These are phyloP conservation scores for Drosophila silvestris DNA, from an alignment of 2,888 invertebrate genomes.

Conservation along the genomic window DNA sequence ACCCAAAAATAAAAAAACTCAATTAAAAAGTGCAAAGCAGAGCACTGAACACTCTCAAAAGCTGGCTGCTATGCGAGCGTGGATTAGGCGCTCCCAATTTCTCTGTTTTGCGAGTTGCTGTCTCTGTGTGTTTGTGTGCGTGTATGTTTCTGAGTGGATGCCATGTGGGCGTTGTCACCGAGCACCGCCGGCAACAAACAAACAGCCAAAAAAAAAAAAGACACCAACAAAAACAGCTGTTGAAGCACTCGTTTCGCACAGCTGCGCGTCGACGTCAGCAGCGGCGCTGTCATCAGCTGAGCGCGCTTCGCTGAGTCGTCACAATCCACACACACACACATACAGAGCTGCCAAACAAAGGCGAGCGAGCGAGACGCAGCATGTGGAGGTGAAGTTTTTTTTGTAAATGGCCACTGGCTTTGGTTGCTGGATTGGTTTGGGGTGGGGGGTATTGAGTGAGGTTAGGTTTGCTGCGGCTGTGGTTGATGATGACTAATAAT, in stretches of 20 bases:
- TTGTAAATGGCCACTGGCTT: conserved; percentile 29
- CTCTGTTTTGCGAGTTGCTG: background rate
- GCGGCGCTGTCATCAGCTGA: conserved; percentile 49
- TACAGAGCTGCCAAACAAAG: conserved; percentile 60
- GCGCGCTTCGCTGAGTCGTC: conserved; percentile 35
- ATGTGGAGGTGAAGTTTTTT: conserved; percentile 24
- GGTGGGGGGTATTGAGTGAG: conserved; percentile 16
- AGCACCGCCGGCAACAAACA: conserved; percentile 35
- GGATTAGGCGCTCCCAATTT: conserved; percentile 39
- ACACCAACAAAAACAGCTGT: conserved; percentile 65
- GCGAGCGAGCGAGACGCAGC: conserved; percentile 21
- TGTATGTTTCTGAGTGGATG: conserved; percentile 45
- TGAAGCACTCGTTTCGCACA: conserved; percentile 41
- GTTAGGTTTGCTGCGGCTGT: conserved; percentile 36
- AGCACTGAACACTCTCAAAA: conserved; percentile 12
- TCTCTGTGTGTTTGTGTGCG: conserved; percentile 13
- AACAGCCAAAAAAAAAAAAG: conserved; percentile 39
- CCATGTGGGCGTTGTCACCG: conserved; percentile 76
- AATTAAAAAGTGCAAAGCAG: conserved; percentile 24
- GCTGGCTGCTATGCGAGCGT: conserved; percentile 37
- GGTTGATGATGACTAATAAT: conserved; percentile 69
- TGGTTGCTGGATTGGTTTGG: background rate
- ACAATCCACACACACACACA: conserved; percentile 25
- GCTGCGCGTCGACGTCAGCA: conserved; percentile 47
- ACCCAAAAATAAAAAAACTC: conserved; percentile 2